Evolutionary conservation across 1,140 invertebrate genomes (phyloP), one percentile per base, ranked within the genome.

Genomic region (Diuraphis noxia): DNA sequence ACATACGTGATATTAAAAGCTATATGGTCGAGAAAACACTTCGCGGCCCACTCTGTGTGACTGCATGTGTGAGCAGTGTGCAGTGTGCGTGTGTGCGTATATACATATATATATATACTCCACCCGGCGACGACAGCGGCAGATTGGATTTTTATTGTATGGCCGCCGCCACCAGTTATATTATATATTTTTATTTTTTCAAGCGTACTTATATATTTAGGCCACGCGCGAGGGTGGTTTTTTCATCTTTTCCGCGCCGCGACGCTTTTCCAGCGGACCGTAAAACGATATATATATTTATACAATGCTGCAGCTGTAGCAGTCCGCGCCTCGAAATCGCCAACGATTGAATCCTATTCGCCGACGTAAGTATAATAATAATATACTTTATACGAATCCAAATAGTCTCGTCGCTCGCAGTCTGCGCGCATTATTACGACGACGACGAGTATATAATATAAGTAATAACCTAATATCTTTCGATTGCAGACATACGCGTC

Each of bases 131-230:
- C 56, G 56, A 72, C 30, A n/a, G 52, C 56, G 56, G 56, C 56
- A 72, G 56, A 72, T 72, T 72, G 56, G 56, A 72, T 72, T 72
- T 72, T 72, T 72, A 72, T 72, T 72, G 56, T 72, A 72, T n/a
- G 30, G 46, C 46, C 46, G 46, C 46, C 46, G 46, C 46, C 46
- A 23, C 30, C 30, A 13, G 56, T 72, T 72, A 72, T 72, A 72
- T 72, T n/a, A 72, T 72, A 72, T n/a, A 10, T 43, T 1, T 46
- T 23, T 49, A 7, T 49, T 49, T 49, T 72, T 72, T 6, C 17
- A 2, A 6, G n/a, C 17, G 56, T 72, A 72, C 56, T 72, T 72
- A 72, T 72, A 72, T 72, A 72, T 72, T 72, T 72, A 72, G 56
- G n/a, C 56, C 56, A 72, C 56, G 56, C 56, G 56, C 56, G 56